Evolutionary conservation across 2,113 vertebrate genomes (phyloP), one percentile per base, ranked within the genome.

Genomic region (Forbesichthys papilliferus): DNA sequence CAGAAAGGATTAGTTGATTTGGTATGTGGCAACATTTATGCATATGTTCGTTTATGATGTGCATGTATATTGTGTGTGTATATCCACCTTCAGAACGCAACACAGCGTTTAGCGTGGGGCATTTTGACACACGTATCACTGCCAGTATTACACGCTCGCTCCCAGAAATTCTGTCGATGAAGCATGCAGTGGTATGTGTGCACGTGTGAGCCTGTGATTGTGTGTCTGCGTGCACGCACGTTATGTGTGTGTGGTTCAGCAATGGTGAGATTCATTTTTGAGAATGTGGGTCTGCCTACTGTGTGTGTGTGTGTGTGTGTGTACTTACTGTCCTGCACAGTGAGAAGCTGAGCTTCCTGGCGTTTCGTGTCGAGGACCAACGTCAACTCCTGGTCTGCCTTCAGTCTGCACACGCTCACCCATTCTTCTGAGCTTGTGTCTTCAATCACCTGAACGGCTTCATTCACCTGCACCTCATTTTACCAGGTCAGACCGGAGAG

Each of bases 241-340:
- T 46, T 64, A 10, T 14, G 20, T 3, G 36, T 42, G 7, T 6
- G 7, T 42, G 36, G 36, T 42, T 42, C 7, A 42, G 36, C 4
- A 42, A 42, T 13, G 52, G 52, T 13, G 52, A 53, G n/a, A 53
- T 53, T 13, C 2, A 53, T 13, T 1, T 0, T 53, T 53, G 51
- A 52, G 52, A 14, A 8, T 9, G 4, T 14, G 18, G 33, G 16
- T 55, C n/a, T 33, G 16, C n/a, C 9, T 27, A 14, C 9, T 64
- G 48, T 27, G 8, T 60, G 54, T 47, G 54, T 51, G 47, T 36
- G n/a, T 34, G 20, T 14, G 0, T 9, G 46, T 18, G 4, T 1
- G 27, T 56, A 3, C 64, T 80, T 74, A 91, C 90, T 86, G 1
- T 90, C 81, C 20, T 86, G 72, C 56, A 88, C 62, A 13, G 60